A percentile compares a stretch with the other conserved stretches of the same genome.
phyloP scores from a whole-genome alignment of 1,140 invertebrate genomes.

The Achroia grisella region DNA sequence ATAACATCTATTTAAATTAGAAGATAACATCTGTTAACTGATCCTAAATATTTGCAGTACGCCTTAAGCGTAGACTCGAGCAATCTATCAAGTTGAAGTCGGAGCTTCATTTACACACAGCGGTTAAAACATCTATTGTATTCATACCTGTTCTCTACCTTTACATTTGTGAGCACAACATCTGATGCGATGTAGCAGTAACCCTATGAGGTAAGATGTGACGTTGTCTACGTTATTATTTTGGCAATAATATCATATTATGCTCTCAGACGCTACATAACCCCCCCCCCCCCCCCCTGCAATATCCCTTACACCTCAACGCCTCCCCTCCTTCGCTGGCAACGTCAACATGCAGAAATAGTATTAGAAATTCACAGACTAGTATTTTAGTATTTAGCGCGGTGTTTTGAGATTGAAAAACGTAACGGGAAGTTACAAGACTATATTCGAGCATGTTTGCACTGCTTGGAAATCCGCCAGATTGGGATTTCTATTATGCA shows the following conservation, averaged over 20 bases:
- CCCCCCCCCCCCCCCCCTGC: constrained; percentile 14
- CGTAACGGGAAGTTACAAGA: not conserved
- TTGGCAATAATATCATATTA: constrained; percentile 61
- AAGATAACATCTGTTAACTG: not conserved
- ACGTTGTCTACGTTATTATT: constrained; percentile 51
- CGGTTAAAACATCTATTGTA: not conserved
- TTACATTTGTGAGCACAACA: not conserved
- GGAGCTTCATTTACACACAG: too few relatives aligned
- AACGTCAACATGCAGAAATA: constrained; percentile 51
- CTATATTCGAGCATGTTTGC: not conserved
- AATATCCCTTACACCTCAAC: not conserved
- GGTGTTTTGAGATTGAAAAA: constrained; percentile 23
- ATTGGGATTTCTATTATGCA: too few relatives aligned
- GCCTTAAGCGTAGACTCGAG: too few relatives aligned
- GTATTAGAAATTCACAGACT: constrained; percentile 54
- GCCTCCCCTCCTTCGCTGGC: constrained; percentile 23
- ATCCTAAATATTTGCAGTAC: too few relatives aligned
- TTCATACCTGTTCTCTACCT: not conserved
- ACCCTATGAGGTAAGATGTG: constrained; percentile 26
- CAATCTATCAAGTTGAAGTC: too few relatives aligned
- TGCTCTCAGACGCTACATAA: constrained; percentile 38
- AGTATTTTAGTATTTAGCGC: constrained; percentile 45
- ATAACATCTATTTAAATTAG: too few relatives aligned
- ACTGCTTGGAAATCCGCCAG: constrained; percentile 9
- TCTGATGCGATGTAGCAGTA: constrained; percentile 8